Percentiles rank a stretch among this genome's conserved stretches.
These are phyloP conservation scores for Dendroctonus ponderosae DNA, from an alignment of 1,140 invertebrate species.

Conservation along the genomic window DNA sequence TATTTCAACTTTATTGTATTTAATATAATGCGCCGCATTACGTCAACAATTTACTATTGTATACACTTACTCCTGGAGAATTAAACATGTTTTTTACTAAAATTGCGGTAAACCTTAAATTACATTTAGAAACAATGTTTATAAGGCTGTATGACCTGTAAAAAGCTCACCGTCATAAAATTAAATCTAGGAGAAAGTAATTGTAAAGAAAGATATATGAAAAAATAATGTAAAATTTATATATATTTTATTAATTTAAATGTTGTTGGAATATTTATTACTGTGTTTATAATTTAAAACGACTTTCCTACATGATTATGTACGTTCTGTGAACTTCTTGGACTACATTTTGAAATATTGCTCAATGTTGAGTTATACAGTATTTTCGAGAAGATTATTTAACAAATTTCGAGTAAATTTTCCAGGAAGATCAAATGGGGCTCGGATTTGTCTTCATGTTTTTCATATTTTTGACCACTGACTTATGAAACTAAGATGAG, in stretches of 20 bases:
- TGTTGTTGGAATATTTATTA: constrained; percentile 24
- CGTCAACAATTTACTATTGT: too few relatives aligned
- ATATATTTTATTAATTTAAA: constrained; percentile 15
- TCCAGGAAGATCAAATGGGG: too few relatives aligned
- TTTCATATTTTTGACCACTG: too few relatives aligned
- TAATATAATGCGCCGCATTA: too few relatives aligned
- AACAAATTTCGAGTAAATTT: not conserved
- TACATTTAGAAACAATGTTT: too few relatives aligned
- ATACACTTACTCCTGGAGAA: too few relatives aligned
- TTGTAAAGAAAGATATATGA: constrained; percentile 9
- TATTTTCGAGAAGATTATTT: constrained; percentile 13
- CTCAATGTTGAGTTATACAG: constrained; percentile 24
- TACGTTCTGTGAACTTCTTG: not conserved
- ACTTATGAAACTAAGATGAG: too few relatives aligned
- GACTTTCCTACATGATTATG: too few relatives aligned
- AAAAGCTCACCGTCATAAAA: constrained; percentile 3
- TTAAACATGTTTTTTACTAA: too few relatives aligned
- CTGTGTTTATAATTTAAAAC: not conserved
- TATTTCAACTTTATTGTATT: too few relatives aligned
- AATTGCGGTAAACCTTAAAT: too few relatives aligned
- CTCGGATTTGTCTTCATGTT: too few relatives aligned
- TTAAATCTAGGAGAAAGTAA: not conserved
- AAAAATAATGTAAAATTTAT: constrained; percentile 11
- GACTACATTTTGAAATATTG: constrained; percentile 3
- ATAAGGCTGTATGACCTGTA: not conserved